Conservation (phyloP, 2,797 vertebrate species). For the Enteromius paludinosus region DNA sequence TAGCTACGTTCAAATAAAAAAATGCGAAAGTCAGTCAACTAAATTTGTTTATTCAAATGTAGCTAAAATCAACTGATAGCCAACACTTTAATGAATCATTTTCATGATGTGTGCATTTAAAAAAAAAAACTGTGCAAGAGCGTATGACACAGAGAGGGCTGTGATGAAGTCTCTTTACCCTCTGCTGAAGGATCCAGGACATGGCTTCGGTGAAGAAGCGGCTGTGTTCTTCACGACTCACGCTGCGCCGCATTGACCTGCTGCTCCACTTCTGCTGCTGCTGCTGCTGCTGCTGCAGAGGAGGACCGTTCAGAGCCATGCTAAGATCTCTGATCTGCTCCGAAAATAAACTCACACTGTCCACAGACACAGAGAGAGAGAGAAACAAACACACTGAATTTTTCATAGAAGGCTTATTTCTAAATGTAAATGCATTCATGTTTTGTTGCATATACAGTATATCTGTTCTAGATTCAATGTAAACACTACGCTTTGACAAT, state of each 20-base stretch:
- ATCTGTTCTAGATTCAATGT: too few species aligned
- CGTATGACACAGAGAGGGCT: neutral
- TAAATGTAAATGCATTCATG: too few species aligned
- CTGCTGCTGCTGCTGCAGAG: conserved; percentile 58
- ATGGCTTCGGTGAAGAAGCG: conserved; percentile 72
- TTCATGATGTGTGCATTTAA: too few species aligned
- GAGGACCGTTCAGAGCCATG: conserved; percentile 60
- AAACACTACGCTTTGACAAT: too few species aligned
- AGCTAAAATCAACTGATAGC: too few species aligned
- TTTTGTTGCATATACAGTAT: too few species aligned
- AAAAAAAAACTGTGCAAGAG: neutral
- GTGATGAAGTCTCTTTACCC: conserved; percentile 58
- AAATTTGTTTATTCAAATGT: too few species aligned
- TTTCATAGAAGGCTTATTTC: too few species aligned
- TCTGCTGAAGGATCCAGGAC: conserved; percentile 78
- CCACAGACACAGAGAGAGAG: neutral
- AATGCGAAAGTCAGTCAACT: too few species aligned
- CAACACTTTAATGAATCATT: too few species aligned
- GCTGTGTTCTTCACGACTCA: conserved; percentile 68
- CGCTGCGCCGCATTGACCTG: conserved; percentile 54
- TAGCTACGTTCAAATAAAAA: too few species aligned
- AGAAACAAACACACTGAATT: too few species aligned
- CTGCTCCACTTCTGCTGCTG: conserved; percentile 66
- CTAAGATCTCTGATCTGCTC: conserved; percentile 73
- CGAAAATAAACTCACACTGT: conserved; percentile 70